Evolutionary conservation across 2,888 invertebrate species (phyloP), one percentile per base, ranked within the genome.

Genomic region (Platycheirus albimanus): DNA sequence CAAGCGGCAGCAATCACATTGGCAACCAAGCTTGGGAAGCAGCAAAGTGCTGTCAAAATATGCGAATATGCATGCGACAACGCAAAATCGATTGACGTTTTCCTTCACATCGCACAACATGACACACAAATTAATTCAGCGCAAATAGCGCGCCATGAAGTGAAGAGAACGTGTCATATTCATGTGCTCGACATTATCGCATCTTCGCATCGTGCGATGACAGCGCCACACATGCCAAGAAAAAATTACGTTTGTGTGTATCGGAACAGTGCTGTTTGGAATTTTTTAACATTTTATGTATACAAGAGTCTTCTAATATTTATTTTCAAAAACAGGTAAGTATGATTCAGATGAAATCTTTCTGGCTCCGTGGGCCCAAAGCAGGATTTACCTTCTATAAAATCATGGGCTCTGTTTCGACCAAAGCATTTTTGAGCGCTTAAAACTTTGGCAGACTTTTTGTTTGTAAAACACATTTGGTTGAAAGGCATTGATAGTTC

Each of bases 41-140:
- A 33, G 7, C 30, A 33, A 33, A 74, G 49, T 58, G 64, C 45
- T 69, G 47, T 69, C 67, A 45, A 58, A 64, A 76, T 45, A 33
- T 7, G 30, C 30, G 30, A 33, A 58, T 15, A 63, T 63, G 24
- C 58, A 61, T 61, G 45, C 15, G 33, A 33, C 17, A 30, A 33
- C 13, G 54, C 15, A 56, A 72, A 81, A 67, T 67, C 77, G 77
- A 77, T 81, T 81, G 71, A 76, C 43, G 49, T 81, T 76, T 77
- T 77, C 41, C 52, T 71, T 52, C 66, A 72, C 66, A 17, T 4
- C 24, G n/a, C 19, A 49, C 36, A 17, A 8, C n/a, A 13, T 41
- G 38, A 41, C 13, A 52, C 71, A 71, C 71, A 81, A 67, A 43
- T 77, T 54, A 77, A 72, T 72, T 64, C 19, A 56, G 67, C 54